These are phyloP conservation scores for Aphis craccivora DNA, from an alignment of 1,140 invertebrate species.

Conservation along the genomic window DNA sequence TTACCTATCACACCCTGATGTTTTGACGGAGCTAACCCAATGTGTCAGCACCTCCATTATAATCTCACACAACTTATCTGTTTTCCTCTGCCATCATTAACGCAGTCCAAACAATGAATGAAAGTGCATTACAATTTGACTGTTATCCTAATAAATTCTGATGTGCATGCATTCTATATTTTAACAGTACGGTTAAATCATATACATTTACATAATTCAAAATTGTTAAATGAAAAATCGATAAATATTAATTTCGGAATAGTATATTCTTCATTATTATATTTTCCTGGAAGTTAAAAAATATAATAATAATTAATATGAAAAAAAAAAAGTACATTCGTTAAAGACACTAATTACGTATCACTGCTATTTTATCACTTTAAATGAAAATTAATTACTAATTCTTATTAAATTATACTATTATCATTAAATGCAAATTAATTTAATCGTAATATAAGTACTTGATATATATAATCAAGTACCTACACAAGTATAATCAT, in stretches of 20 bases:
- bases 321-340: neutral
- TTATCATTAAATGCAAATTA: neutral
- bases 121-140: neutral
- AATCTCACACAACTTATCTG: neutral
- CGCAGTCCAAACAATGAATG: neutral
- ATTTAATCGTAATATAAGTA: neutral
- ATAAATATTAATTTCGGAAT: neutral
- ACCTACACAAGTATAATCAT: neutral
- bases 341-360: neutral
- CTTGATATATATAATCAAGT: neutral
- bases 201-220: neutral
- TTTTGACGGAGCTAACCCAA: neutral
- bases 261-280: neutral
- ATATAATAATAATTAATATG: neutral
- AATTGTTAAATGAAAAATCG: neutral
- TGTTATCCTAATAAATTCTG: neutral
- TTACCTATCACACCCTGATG: neutral
- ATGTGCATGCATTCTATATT: neutral
- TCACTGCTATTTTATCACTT: conserved; percentile 2
- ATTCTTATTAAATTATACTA: neutral
- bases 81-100: neutral
- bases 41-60: neutral
- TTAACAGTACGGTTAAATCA: neutral
- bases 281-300: neutral
- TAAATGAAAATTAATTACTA: neutral